phyloP scores from a whole-genome alignment of 2,113 vertebrate species.

The Lanius ludovicianus region DNA sequence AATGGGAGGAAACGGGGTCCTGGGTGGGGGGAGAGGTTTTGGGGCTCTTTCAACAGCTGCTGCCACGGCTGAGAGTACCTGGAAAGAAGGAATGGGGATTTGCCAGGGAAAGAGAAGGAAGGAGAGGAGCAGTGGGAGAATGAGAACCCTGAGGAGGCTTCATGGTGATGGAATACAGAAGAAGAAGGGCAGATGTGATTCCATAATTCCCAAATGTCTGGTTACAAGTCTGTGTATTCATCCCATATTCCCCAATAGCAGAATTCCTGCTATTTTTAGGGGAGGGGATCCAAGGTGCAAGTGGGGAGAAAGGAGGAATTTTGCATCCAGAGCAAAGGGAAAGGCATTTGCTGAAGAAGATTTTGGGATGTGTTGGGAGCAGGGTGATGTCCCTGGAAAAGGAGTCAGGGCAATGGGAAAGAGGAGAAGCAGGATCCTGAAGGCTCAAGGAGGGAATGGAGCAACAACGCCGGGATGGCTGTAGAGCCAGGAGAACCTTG shows the following conservation, averaged over 20 bases:
- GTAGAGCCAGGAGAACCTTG: background rate
- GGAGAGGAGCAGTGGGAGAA: background rate
- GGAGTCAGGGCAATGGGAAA: no score
- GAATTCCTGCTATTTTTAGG: background rate
- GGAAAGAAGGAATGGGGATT: background rate
- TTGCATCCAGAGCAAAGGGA: background rate
- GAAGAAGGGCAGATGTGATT: background rate
- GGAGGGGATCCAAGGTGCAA: background rate
- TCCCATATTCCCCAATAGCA: fast-evolving
- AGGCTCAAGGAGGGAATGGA: background rate
- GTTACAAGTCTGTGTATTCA: fast-evolving
- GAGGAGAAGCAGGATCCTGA: background rate
- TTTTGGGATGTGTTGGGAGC: background rate
- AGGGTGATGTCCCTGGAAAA: background rate
- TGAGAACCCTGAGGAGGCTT: background rate
- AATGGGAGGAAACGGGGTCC: background rate
- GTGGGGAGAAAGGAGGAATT: background rate
- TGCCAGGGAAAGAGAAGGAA: background rate
- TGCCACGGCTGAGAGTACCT: fast-evolving
- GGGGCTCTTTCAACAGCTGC: background rate
- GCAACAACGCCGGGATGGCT: background rate
- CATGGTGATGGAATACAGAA: background rate
- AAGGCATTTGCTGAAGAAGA: background rate
- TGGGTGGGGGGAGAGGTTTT: background rate
- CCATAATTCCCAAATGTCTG: background rate